phyloP scores from a whole-genome alignment of 2,888 invertebrate species.

The Therioaphis trifolii region DNA sequence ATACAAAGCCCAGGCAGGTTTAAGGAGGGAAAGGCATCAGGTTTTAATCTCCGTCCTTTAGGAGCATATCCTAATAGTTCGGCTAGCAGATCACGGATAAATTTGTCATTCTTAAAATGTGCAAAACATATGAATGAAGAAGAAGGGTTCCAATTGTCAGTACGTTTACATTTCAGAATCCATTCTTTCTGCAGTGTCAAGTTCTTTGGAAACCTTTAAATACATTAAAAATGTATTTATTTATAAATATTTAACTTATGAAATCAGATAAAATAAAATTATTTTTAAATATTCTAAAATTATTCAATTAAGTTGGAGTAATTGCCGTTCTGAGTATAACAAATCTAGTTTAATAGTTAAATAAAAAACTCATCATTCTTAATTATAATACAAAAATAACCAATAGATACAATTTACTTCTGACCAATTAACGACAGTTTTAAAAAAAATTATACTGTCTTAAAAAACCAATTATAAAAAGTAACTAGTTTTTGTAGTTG shows the following conservation, averaged over 20 bases:
- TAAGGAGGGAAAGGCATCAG: conserved; percentile 34
- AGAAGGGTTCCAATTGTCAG: conserved; percentile 12
- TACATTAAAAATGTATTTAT: conserved; percentile 24
- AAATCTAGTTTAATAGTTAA: not conserved
- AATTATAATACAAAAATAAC: conserved; percentile 16
- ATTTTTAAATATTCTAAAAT: not conserved
- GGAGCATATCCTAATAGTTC: conserved; percentile 35
- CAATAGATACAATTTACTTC: conserved; percentile 20
- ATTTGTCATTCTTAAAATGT: conserved; percentile 16
- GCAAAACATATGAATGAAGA: conserved; percentile 25
- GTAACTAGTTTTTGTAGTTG: not conserved
- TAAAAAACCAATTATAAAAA: conserved; percentile 8
- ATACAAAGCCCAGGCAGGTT: conserved; percentile 20
- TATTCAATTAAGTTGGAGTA: conserved; percentile 7
- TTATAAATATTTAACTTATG: conserved; percentile 9
- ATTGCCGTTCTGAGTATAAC: not conserved
- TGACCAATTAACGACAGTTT: not conserved
- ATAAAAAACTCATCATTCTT: not conserved
- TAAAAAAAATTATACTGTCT: conserved; percentile 4
- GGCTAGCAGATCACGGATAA: conserved; percentile 17
- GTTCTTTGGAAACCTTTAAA: conserved; percentile 38
- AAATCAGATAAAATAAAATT: conserved; percentile 18
- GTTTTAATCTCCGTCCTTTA: no score
- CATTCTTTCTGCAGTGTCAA: not conserved
- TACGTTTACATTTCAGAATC: conserved; percentile 27